Evolutionary conservation across 2,888 invertebrate species (phyloP).

Genomic region (Zaprionus bogoriensis): DNA sequence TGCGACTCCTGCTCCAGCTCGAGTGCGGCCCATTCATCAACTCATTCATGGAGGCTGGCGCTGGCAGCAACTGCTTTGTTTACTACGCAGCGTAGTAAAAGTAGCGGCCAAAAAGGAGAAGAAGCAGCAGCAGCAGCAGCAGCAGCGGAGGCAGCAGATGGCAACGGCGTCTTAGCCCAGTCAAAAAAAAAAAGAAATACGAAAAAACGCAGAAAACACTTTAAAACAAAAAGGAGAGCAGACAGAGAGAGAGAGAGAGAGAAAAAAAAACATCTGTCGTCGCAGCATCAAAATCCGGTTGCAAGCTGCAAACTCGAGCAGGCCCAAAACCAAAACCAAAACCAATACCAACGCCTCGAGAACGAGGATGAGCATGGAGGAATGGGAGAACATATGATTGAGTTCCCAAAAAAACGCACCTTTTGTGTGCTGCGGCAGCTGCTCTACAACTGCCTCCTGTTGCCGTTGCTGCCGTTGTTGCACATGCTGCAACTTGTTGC

Average conservation of each 20-base stretch:
- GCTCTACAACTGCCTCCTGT: constrained; percentile 16
- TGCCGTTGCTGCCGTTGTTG: constrained; percentile 2
- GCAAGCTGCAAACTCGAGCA: constrained; percentile 68
- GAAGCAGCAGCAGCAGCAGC: not conserved
- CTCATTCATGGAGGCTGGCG: constrained; percentile 70
- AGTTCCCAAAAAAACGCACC: constrained; percentile 67
- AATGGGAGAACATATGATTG: constrained; percentile 69
- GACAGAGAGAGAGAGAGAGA: constrained; percentile 10
- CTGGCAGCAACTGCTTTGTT: constrained; percentile 52
- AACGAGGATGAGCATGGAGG: constrained; percentile 17
- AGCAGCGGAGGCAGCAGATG: constrained; percentile 9
- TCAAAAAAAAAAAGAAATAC: constrained; percentile 15
- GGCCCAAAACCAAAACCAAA: not conserved
- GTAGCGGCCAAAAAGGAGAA: constrained; percentile 19
- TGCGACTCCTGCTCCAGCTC: constrained; percentile 10
- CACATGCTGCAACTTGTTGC: constrained; percentile 47
- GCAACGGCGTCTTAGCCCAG: constrained; percentile 56
- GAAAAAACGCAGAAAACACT: constrained; percentile 17
- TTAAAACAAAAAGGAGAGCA: constrained; percentile 17
- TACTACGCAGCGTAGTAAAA: constrained; percentile 69
- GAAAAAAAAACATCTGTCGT: constrained; percentile 67
- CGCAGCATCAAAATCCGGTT: constrained; percentile 63
- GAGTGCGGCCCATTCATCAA: constrained; percentile 56
- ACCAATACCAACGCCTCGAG: constrained; percentile 19
- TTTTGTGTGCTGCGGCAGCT: constrained; percentile 53